Evolutionary conservation across 2,113 vertebrate species (phyloP).

Genomic region (Sardina pilchardus): DNA sequence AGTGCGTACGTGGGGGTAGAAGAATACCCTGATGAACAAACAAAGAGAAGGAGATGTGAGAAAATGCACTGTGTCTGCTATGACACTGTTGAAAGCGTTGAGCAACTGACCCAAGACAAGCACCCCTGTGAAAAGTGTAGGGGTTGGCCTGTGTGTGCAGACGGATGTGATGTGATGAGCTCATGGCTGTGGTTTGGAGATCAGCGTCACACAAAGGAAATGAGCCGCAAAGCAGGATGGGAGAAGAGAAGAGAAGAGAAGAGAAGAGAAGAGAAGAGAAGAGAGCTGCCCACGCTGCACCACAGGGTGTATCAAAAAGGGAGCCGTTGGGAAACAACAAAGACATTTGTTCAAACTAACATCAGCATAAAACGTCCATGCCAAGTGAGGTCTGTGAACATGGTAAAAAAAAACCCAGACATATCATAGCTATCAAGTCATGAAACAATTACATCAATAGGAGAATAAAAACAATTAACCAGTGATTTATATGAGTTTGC

Average conservation of each 20-base stretch:
- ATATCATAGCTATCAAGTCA: not conserved
- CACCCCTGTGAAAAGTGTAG: not conserved
- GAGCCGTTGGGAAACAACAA: not conserved
- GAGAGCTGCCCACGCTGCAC: not conserved
- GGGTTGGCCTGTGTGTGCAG: not conserved
- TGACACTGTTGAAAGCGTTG: not conserved
- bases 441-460: not conserved
- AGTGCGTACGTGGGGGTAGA: not conserved
- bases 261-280: not conserved
- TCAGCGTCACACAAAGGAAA: not conserved
- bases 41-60: too few species aligned
- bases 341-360: not conserved
- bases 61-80: not conserved
- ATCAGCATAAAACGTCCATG: not conserved
- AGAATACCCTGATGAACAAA: not conserved
- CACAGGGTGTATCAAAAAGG: not conserved
- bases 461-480: not conserved
- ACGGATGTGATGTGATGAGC: not conserved
- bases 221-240: not conserved
- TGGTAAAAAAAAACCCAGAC: not conserved
- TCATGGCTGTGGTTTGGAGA: not conserved
- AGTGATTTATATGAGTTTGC: not conserved
- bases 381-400: not conserved
- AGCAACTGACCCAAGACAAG: not conserved
- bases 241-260: not conserved